A percentile compares a stretch with the other conserved stretches of the same genome.
Conservation (phyloP, 2,113 vertebrate species). For the Riparia riparia region DNA sequence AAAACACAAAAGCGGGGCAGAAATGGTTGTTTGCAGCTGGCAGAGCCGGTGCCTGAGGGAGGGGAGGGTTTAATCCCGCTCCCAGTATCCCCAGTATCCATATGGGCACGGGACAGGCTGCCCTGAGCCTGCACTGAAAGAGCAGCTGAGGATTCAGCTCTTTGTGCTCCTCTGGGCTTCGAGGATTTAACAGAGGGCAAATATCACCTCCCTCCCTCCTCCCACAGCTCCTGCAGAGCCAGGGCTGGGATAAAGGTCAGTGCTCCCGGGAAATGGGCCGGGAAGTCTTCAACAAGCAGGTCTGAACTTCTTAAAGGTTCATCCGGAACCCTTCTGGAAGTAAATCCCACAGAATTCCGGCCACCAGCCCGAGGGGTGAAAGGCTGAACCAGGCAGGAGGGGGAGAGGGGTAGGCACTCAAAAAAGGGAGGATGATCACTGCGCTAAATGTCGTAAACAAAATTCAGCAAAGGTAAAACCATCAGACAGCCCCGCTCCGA, state of each 20-base stretch:
- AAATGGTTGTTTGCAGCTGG: background rate
- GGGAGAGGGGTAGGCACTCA: no score
- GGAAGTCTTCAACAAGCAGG: background rate
- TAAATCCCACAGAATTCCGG: background rate
- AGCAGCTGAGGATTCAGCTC: background rate
- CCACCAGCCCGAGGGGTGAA: background rate
- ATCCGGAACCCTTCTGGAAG: background rate
- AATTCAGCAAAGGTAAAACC: no score
- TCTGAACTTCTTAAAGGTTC: background rate
- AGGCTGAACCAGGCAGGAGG: background rate
- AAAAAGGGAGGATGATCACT: no score
- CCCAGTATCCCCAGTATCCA: background rate
- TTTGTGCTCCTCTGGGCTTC: background rate
- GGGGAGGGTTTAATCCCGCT: background rate
- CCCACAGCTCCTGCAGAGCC: background rate
- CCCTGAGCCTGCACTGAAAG: background rate
- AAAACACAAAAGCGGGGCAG: background rate
- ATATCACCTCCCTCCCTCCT: background rate
- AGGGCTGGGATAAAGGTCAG: background rate
- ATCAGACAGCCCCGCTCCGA: background rate
- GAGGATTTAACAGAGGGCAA: background rate
- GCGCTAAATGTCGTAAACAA: no score
- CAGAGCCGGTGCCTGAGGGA: background rate
- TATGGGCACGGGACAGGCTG: background rate
- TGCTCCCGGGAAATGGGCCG: background rate